Evolutionary conservation across 2,113 vertebrate species (phyloP), one percentile per base, ranked within the genome.

Genomic region (Australoheros scitulus): DNA sequence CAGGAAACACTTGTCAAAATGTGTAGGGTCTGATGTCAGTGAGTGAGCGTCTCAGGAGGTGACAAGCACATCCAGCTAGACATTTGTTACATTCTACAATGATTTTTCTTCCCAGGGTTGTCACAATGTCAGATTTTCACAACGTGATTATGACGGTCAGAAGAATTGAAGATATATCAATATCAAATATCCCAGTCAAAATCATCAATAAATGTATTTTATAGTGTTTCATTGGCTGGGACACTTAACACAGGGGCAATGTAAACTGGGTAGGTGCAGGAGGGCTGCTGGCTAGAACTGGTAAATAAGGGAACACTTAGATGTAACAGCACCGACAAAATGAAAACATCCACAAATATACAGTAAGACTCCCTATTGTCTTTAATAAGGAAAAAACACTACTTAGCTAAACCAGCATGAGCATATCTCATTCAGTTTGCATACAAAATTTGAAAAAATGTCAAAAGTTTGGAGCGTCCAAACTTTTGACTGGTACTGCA

Each of bases 1-100:
- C 47, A 55, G 68, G 47, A 72, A 72, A 81, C 64, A 65, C 77
- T 52, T 87, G 77, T 82, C 81, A 84, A 56, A 82, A 81, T 76
- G 55, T 47, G 60, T 52, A 65, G 38, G 20, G 36, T 75, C 29
- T 78, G 61, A 77, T 81, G 60, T 77, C 72, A 80, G 47, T 61
- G 41, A 78, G 70, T 15, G 29, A 65, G n/a, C 29, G 7, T 47
- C 47, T 82, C 11, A 56, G 59, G 84, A 32, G 65, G 22, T n/a
- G 24, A 77, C 20, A 24, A 24, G 24, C 20, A 47, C n/a, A 81
- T 74, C 59, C 15, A 61, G 82, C 22, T 77, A 18, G 9, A 81
- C 13, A 17, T 47, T 76, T 63, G 59, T 26, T 36, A 36, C 3
- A 55, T 77, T 63, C 8, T 17, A 34, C 26, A 58, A 61, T 47